phyloP scores from a whole-genome alignment of 1,140 invertebrate genomes.

The Bombus turneri region DNA sequence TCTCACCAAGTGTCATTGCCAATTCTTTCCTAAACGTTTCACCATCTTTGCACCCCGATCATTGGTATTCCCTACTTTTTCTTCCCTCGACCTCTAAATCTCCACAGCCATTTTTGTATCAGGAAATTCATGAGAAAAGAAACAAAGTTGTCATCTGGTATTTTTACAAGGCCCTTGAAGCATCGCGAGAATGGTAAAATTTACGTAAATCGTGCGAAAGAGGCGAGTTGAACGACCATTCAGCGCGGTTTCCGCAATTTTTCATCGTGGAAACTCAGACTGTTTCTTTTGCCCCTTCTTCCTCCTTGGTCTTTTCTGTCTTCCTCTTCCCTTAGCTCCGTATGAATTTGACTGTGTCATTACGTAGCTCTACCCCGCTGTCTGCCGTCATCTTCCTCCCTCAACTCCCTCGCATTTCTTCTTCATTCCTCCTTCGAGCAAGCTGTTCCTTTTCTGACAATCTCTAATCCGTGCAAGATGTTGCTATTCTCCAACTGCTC shows the following conservation, averaged over 20 bases:
- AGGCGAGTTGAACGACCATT: conserved; percentile 51
- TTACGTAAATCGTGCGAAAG: conserved; percentile 49
- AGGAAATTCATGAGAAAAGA: not conserved
- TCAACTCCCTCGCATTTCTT: conserved; percentile 33
- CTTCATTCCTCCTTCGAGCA: conserved; percentile 49
- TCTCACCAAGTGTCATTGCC: conserved; percentile 22
- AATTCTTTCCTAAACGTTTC: conserved; percentile 10
- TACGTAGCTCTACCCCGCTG: conserved; percentile 41
- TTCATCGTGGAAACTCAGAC: conserved; percentile 59
- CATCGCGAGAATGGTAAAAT: not conserved
- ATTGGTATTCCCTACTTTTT: not conserved
- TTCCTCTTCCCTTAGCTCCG: not conserved
- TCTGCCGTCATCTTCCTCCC: conserved; percentile 49
- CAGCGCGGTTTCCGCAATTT: conserved; percentile 61
- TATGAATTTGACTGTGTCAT: conserved; percentile 70
- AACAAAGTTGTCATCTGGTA: not conserved
- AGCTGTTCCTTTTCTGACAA: conserved; percentile 48
- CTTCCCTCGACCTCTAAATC: not conserved
- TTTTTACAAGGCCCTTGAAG: not conserved
- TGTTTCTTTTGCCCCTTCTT: conserved; percentile 6
- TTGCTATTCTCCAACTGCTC: conserved; percentile 50
- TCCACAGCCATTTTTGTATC: not conserved
- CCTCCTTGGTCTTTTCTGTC: not conserved
- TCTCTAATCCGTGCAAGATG: conserved; percentile 75
- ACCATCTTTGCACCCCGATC: not conserved